These are phyloP conservation scores for Drosophila erecta DNA, from an alignment of 1,140 invertebrate genomes.

Conservation along the genomic window DNA sequence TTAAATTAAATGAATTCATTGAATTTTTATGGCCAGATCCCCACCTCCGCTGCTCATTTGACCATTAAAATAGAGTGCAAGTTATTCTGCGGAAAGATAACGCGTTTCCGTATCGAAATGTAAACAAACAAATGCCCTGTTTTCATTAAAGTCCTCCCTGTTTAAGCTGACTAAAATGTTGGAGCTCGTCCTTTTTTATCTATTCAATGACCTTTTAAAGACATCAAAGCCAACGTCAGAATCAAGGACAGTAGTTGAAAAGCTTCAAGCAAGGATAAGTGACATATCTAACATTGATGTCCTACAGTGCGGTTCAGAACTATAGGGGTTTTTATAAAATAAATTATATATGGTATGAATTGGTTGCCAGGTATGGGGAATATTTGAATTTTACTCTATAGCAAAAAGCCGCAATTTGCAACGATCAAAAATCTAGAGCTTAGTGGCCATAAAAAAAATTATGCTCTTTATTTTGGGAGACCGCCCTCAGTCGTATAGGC, in stretches of 20 bases:
- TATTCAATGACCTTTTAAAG: slow-evolving; percentile 26
- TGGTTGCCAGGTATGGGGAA: neutral
- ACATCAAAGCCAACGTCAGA: slow-evolving; percentile 21
- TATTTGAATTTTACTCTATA: too few relatives aligned
- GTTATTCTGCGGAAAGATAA: neutral
- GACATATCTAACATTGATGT: slow-evolving; percentile 7
- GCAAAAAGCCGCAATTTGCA: too few relatives aligned
- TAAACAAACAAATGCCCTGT: neutral
- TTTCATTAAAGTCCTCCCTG: neutral
- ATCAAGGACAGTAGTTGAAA: slow-evolving; percentile 13
- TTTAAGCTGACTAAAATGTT: neutral
- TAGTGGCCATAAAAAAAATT: neutral
- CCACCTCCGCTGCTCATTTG: neutral
- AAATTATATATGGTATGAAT: neutral
- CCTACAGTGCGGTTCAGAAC: slow-evolving; percentile 10
- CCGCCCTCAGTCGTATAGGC: neutral
- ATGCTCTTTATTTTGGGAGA: neutral
- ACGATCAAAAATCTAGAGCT: neutral
- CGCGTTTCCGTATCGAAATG: neutral
- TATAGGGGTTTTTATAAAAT: neutral
- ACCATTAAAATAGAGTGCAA: neutral
- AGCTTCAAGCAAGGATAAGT: slow-evolving; percentile 8
- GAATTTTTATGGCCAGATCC: slow-evolving; percentile 19
- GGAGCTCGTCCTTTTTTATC: neutral
- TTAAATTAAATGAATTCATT: slow-evolving; percentile 27